These are phyloP conservation scores for Ichneumoninae sp. DNA, from an alignment of 2,888 invertebrate genomes.

Conservation along the genomic window DNA sequence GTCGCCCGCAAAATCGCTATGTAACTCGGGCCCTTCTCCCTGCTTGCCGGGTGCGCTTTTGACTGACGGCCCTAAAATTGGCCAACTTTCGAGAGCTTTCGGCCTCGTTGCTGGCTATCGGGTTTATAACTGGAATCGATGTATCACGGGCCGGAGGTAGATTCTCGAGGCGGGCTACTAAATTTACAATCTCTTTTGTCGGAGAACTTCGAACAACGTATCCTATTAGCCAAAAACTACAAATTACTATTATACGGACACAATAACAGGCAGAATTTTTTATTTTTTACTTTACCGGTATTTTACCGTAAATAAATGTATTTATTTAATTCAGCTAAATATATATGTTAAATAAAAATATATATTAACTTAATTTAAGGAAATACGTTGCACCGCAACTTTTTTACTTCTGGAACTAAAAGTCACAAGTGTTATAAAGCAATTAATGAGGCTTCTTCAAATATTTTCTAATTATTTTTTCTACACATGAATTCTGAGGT, in stretches of 20 bases:
- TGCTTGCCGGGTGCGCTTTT: slow-evolving; percentile 28
- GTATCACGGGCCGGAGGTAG: not conserved
- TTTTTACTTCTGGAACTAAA: too few species aligned
- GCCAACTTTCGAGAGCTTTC: slow-evolving; percentile 61
- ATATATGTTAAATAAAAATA: too few species aligned
- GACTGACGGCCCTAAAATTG: slow-evolving; percentile 69
- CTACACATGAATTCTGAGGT: too few species aligned
- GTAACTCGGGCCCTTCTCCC: slow-evolving; percentile 17
- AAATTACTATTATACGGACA: not conserved
- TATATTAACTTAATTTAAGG: too few species aligned
- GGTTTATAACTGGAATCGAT: not conserved
- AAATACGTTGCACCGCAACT: too few species aligned
- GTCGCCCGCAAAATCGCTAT: slow-evolving; percentile 20
- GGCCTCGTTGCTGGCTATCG: not conserved
- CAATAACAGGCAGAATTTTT: not conserved
- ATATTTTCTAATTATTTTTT: too few species aligned
- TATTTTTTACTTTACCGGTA: not conserved
- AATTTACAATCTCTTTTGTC: not conserved
- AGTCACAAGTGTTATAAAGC: too few species aligned
- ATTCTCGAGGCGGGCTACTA: not conserved
- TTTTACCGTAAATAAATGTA: too few species aligned
- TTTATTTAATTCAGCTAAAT: too few species aligned
- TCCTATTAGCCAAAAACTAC: not conserved
- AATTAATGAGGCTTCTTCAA: too few species aligned
- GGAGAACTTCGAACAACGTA: not conserved